These are phyloP conservation scores for Nasua narica DNA, from an alignment of 2,797 vertebrate genomes.

Conservation along the genomic window DNA sequence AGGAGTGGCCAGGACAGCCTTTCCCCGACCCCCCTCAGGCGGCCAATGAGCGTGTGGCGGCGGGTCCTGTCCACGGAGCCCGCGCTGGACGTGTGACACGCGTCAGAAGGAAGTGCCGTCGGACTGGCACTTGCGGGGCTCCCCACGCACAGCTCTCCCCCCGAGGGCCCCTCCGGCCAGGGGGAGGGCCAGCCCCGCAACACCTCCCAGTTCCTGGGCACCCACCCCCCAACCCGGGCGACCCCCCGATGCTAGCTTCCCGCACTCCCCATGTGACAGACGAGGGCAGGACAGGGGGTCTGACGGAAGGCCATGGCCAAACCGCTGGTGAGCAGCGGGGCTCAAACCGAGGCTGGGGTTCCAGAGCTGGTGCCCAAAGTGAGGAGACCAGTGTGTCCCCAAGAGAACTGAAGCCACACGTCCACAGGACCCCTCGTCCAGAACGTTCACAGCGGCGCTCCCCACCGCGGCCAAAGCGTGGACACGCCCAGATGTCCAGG, in stretches of 20 bases:
- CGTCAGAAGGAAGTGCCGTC: fast-evolving
- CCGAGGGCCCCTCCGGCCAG: neutral
- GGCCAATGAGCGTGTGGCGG: fast-evolving
- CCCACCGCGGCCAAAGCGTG: fast-evolving
- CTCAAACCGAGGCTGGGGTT: neutral
- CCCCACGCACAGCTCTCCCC: neutral
- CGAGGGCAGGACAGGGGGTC: too few species aligned
- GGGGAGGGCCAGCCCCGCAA: too few species aligned
- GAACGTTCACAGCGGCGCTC: fast-evolving
- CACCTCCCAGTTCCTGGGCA: neutral
- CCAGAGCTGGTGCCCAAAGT: neutral
- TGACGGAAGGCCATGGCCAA: neutral
- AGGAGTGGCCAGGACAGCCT: neutral
- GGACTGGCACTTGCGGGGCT: neutral
- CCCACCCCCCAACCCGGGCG: neutral
- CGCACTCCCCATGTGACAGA: neutral
- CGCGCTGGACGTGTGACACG: neutral
- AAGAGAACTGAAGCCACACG: neutral
- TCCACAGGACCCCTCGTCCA: fast-evolving
- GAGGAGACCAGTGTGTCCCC: neutral
- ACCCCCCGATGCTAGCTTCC: fast-evolving
- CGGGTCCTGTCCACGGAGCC: fast-evolving
- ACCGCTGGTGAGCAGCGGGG: neutral
- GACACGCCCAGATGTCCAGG: fast-evolving
- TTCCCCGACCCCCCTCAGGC: neutral